Evolutionary conservation across 2,797 vertebrate genomes (phyloP), one percentile per base, ranked within the genome.

Genomic region (Pygocentrus nattereri): DNA sequence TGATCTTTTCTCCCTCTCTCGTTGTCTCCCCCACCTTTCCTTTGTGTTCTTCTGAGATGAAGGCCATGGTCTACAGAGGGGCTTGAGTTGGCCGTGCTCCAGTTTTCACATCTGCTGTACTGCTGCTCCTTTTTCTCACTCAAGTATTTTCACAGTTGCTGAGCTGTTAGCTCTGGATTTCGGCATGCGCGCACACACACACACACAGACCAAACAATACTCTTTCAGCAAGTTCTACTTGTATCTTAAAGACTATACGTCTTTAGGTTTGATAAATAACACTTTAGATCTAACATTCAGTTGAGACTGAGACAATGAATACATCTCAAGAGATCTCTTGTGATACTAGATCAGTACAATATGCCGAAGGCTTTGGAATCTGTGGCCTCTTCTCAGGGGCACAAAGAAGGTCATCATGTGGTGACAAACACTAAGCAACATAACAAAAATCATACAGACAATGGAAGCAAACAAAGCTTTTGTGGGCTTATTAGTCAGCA

Each of bases 101-200:
- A 95, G 90, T 58, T 85, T 83, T 87, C 92, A 94, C 95, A 95
- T 95, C 93, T 95, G 94, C 84, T 89, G 76, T 82, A 90, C 94
- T 92, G 92, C 93, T 94, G 93, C 93, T 91, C 89, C 89, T 89
- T 81, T 89, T 81, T 90, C 81, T 84, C 87, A 78, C 78, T 52
- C n/a, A 74, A 64, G 62, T 85, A 85, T 87, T 87, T 87, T 85
- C 65, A 85, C 83, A 87, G 78, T 81, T 84, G 83, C 84, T 83
- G 62, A 78, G 76, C 82, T 79, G 25, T n/a, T 61, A 75, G 73
- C 62, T 78, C 69, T 70, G 81, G 56, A 71, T 64, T 52, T 78
- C 41, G 4, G 41, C 2, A 25, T 30, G 21, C 41, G 11, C 41
- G 11, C 10, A 2, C 41, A 44, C 41, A 44, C 41, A 44, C 10